A percentile compares a stretch with the other conserved stretches of the same genome.
phyloP scores from a whole-genome alignment of 2,888 invertebrate species.

The Ferdinandea cuprea region DNA sequence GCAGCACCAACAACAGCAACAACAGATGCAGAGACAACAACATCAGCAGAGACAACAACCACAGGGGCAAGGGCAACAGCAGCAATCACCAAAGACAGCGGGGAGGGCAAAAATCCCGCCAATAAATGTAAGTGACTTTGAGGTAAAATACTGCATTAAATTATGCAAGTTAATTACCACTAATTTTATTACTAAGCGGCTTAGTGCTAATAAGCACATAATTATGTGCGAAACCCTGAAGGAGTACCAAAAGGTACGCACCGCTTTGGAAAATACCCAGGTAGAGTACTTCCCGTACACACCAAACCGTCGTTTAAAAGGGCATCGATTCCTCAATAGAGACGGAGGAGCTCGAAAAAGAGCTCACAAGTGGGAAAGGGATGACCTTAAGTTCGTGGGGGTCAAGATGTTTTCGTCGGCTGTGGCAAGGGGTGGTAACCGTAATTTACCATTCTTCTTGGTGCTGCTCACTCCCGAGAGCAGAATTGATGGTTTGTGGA shows the following conservation, averaged over 20 bases:
- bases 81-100: background rate
- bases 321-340: background rate
- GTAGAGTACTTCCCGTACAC: no score
- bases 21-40: no score
- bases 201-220: background rate
- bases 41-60: no score
- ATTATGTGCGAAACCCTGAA: background rate
- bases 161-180: background rate
- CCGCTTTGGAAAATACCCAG: background rate
- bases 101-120: no score
- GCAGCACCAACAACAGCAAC: no score
- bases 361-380: background rate
- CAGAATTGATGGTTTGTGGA: background rate
- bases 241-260: background rate
- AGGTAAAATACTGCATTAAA: background rate
- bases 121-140: background rate
- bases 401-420: slow-evolving; percentile 7
- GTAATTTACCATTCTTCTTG: background rate
- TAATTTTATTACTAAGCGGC: background rate
- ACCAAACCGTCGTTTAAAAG: background rate
- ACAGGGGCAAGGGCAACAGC: no score
- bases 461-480: slow-evolving; percentile 1
- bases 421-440: background rate
- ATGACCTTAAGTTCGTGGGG: slow-evolving; percentile 16
- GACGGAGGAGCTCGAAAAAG: background rate